A percentile compares a stretch with the other conserved stretches of the same genome.
Evolutionary conservation across 2,797 vertebrate species (phyloP).

Genomic region (Anas capensis): DNA sequence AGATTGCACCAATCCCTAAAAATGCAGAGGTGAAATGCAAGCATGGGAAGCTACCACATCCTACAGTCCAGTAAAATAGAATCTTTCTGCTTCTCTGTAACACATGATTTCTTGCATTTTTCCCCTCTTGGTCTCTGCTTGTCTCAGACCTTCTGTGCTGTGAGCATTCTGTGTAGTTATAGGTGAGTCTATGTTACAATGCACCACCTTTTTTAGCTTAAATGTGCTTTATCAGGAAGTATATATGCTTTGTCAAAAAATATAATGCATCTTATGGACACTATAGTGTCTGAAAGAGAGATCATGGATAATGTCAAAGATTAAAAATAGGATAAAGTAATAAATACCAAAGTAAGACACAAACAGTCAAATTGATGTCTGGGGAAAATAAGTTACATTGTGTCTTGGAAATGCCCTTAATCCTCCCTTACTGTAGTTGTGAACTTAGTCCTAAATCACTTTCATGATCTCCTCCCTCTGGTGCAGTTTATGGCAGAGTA

Average conservation of each 20-base stretch:
- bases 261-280: background rate
- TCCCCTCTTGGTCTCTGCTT: background rate
- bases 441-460: background rate
- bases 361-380: no score
- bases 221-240: background rate
- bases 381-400: background rate
- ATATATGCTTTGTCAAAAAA: background rate
- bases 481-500: background rate
- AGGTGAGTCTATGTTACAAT: background rate
- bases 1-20: background rate
- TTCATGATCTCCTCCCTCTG: background rate
- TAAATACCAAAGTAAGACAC: background rate
- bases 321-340: background rate
- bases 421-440: background rate
- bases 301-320: background rate
- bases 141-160: background rate
- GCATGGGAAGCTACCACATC: background rate
- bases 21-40: background rate
- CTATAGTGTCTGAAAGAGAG: background rate
- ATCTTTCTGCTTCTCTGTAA: background rate
- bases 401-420: background rate
- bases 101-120: background rate
- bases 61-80: background rate
- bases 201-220: background rate
- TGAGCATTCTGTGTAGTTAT: background rate